Evolutionary conservation across 1,140 invertebrate genomes (phyloP), one percentile per base, ranked within the genome.

Genomic region (Euborellia annulipes): DNA sequence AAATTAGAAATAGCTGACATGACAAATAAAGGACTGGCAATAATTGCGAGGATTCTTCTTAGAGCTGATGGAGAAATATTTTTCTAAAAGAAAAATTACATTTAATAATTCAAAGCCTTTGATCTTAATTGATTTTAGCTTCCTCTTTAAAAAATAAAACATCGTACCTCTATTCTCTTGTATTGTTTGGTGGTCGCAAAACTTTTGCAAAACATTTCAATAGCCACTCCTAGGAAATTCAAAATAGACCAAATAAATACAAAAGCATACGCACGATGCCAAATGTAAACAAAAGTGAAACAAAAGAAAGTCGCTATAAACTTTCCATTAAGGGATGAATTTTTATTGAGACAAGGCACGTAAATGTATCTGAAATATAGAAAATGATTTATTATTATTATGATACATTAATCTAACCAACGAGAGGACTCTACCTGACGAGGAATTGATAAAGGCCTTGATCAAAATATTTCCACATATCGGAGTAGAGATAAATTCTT

Each of bases 391-490:
- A 2, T 20, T 18, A 50, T 38, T 14, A n/a, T 18, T 21, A 14
- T 40, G 11, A 43, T 9, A 18, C 8, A 23, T 32, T 21, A 32
- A 27, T 30, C 6, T 17, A 13, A 41, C 3, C 23, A 43, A 23
- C n/a, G n/a, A n/a, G n/a, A 4, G 41, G 4, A 27, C 4, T 14
- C 36, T 68, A 89, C 83, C 71, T 80, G 53, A 86, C 72, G 46
- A 94, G 71, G 70, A 94, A 95, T 53, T 73, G 73, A 58, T 94
- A 92, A 13, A 94, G 70, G 19, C 90, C 90, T 58, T 78, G 72
- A 69, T 95, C 90, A 70, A 95, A 95, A 59, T 85, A 75, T 60
- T 85, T 83, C 91, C 92, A 97, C 84, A 97, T 91, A 57, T 92
- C 82, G 1, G 91, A 91, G 66, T 93, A 95, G 14, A 85, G 72